Evolutionary conservation across 2,113 vertebrate genomes (phyloP), one percentile per base, ranked within the genome.

Genomic region (Lasiurus cinereus): DNA sequence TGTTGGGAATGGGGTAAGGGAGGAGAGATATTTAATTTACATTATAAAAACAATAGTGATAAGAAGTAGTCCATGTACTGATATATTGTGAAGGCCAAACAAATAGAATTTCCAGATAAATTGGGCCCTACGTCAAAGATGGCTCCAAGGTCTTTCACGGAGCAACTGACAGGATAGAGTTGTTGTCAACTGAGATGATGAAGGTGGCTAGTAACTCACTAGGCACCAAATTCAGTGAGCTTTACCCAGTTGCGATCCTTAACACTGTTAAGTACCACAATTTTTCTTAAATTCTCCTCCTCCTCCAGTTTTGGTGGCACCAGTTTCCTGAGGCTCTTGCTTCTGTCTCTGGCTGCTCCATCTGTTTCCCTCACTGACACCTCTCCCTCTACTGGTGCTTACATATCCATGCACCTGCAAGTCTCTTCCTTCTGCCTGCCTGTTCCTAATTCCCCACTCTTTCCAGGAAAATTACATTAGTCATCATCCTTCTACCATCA

Each of bases 101-200:
- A 90, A 36, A 80, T 19, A 48, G n/a, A 64, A 83, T 86, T 78
- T 87, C 31, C 72, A 52, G 36, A 62, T 43, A 36, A 93, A 72
- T 0, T 92, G 5, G 48, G 18, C 31, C 27, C 1, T 46, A 73
- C 78, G 13, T 72, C 67, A 86, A 88, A 39, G 78, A 29, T 6
- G 33, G 50, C 33, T 18, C 14, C 43, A 54, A 67, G 48, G 9
- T 29, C 78, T 86, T 22, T 31, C 43, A 11, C n/a, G 36, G 83
- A 87, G 33, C 62, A 84, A 33, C 48, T 21, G 21, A 90, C 29
- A 43, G 18, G 31, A 90, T 12, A 8, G 19, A 11, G 3, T 43
- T 78, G 33, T 29, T 39, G 11, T 73, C 77, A 77, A 13, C 19
- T 46, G 54, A 88, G 22, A 59, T 39, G 14, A 27, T 24, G 19